Evolutionary conservation across 2,797 vertebrate species (phyloP), one percentile per base, ranked within the genome.

Genomic region (Coregonus sp.): DNA sequence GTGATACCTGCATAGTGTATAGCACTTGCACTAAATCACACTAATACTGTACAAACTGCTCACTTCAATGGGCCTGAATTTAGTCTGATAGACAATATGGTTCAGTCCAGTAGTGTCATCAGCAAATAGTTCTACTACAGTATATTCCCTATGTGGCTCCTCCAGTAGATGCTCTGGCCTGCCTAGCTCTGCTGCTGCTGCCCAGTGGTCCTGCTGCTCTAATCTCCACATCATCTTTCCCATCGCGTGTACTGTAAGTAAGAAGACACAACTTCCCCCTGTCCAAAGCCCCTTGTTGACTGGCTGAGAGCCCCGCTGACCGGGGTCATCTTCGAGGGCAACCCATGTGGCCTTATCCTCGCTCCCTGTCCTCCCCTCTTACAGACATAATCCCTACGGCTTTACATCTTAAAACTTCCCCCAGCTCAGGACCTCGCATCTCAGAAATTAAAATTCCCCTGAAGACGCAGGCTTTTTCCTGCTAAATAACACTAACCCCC

Each of bases 401-500:
- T 93, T 93, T 92, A 88, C 87, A 89, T 91, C 87, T 90, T 91
- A 89, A 89, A 88, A 85, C 83, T 52, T 65, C 5, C 40, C 63
- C 76, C 63, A 54, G 86, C 87, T 89, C 76, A 86, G 80, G 84
- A 81, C 80, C 78, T 63, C 70, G 0, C 87, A 73, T 78, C 63
- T 71, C 75, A 90, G 86, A 89, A 90, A 89, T 92, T 88, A 86
- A 91, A 90, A 82, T 78, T 81, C 72, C 81, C 78, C 82, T 80
- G 75, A 83, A 79, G 81, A 82, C 76, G 72, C 37, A 68, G 83
- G 82, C 81, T 88, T 86, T 88, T 84, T 76, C 74, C 50, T 65
- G 79, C 78, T 81, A 82, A 75, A 81, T 31, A 52, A 79, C 76
- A 14, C 80, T 71, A 81, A 80, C 79, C 85, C 78, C 4, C 9